Conservation (phyloP, 1,140 invertebrate species). For the Mya arenaria region DNA sequence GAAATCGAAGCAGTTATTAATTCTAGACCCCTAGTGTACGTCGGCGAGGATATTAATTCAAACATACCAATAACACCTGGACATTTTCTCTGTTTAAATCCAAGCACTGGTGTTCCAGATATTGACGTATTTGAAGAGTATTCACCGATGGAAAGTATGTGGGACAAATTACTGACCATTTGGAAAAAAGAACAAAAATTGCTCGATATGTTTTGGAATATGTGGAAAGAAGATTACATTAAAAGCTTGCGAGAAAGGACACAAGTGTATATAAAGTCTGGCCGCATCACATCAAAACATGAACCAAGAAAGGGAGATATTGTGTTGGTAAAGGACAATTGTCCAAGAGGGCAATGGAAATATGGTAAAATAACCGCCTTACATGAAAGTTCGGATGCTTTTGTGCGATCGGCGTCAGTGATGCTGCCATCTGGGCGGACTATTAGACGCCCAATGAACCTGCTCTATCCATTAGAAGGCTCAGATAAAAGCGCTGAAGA, state of each 20-base stretch:
- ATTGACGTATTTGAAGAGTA: neutral
- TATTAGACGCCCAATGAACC: neutral
- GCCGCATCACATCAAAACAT: too few species aligned
- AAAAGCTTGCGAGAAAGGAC: too few species aligned
- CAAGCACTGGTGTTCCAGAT: constrained; percentile 28
- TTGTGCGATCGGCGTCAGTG: constrained; percentile 11
- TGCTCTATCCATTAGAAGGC: constrained; percentile 2
- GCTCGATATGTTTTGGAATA: too few species aligned
- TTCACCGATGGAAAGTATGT: neutral
- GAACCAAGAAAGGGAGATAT: neutral
- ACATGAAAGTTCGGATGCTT: neutral
- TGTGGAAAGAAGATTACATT: too few species aligned
- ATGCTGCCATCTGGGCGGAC: neutral
- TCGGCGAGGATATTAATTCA: constrained; percentile 47
- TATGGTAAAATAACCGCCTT: constrained; percentile 19
- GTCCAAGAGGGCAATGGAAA: constrained; percentile 17
- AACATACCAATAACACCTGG: constrained; percentile 7
- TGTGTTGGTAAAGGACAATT: constrained; percentile 11
- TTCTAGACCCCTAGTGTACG: constrained; percentile 45
- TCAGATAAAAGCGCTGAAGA: neutral
- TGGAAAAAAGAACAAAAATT: constrained; percentile 26
- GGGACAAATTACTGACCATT: too few species aligned
- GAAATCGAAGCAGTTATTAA: constrained; percentile 40
- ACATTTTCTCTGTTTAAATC: constrained; percentile 31
- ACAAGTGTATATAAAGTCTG: too few species aligned